Evolutionary conservation across 2,113 vertebrate genomes (phyloP), one percentile per base, ranked within the genome.

Genomic region (Percina caprodes): DNA sequence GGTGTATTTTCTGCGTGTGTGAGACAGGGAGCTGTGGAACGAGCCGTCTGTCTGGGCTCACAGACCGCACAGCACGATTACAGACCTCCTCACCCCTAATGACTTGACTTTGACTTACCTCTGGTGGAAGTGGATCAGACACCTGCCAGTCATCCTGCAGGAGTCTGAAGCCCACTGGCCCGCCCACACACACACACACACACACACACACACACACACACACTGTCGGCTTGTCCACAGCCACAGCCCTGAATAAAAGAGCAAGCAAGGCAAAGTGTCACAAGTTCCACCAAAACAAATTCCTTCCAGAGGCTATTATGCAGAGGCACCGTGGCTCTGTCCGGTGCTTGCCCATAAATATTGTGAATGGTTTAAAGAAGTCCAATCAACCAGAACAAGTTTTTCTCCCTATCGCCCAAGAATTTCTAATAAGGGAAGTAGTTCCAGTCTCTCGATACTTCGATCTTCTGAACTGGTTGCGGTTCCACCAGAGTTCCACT

Each of bases 31-130:
- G 24, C 39, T 9, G 21, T 15, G 19, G 45, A 55, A 26, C 1
- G 23, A 60, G 58, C 55, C 0, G n/a, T 72, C 66, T 69, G 58
- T 85, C 61, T 69, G 48, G 46, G 21, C 72, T 73, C 72, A n/a
- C 76, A 67, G 82, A 76, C 74, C 56, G 70, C 77, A 26, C 55
- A 56, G 24, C 66, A 18, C 14, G 71, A 49, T 85, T 77, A 55
- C 19, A 46, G 52, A 72, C 61, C 69, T 56, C 67, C 24, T 78
- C 73, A 48, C 70, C 48, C 69, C 58, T 79, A 69, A 82, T 76
- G 84, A 24, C 73, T 81, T 65, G 18, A 42, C 77, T 80, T 74
- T 86, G 52, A 83, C 80, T 70, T 61, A 52, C 30, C 33, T 48
- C 55, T 54, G 0, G 24, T 55, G 60, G 54, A 60, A 79, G 56